These are phyloP conservation scores for Telmatherina bonti DNA, from an alignment of 2,797 vertebrate genomes.

Conservation along the genomic window DNA sequence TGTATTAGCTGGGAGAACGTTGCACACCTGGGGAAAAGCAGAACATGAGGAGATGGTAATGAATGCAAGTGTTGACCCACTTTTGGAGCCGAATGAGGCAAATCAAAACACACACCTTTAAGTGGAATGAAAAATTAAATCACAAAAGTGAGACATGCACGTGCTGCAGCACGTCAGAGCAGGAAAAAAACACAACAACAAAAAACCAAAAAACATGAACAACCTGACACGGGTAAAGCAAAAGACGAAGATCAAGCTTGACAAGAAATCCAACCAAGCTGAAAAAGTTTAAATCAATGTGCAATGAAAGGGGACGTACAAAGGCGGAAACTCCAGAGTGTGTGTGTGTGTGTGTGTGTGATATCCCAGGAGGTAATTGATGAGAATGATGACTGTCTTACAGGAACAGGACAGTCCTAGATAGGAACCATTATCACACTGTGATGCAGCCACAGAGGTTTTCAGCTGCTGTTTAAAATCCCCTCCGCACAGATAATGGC, in stretches of 20 bases:
- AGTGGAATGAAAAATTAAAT: conserved; percentile 22
- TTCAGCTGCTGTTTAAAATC: conserved; percentile 42
- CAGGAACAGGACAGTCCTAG: conserved; percentile 45
- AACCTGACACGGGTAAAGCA: conserved; percentile 5
- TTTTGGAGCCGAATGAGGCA: conserved; percentile 36
- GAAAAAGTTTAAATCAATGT: conserved; percentile 18
- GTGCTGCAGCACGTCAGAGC: background rate
- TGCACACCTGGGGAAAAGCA: conserved; percentile 37
- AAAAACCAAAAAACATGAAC: conserved; percentile 16
- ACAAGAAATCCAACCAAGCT: conserved; percentile 20
- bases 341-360: conserved; percentile 11
- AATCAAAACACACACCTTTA: conserved; percentile 45
- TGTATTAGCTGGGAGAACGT: conserved; percentile 19
- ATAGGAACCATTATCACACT: conserved; percentile 47
- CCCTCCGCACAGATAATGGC: background rate
- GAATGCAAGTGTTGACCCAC: conserved; percentile 66
- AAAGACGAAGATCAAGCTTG: conserved; percentile 31
- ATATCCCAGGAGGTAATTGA: conserved; percentile 45
- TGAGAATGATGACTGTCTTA: conserved; percentile 51
- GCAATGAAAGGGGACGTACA: background rate
- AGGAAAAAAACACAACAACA: conserved; percentile 5
- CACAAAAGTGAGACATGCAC: background rate
- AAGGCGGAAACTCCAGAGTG: background rate
- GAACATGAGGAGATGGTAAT: conserved; percentile 34
- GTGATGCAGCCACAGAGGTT: conserved; percentile 40